Conservation (phyloP, 2,888 invertebrate species). For the Galerucella nymphaeae region DNA sequence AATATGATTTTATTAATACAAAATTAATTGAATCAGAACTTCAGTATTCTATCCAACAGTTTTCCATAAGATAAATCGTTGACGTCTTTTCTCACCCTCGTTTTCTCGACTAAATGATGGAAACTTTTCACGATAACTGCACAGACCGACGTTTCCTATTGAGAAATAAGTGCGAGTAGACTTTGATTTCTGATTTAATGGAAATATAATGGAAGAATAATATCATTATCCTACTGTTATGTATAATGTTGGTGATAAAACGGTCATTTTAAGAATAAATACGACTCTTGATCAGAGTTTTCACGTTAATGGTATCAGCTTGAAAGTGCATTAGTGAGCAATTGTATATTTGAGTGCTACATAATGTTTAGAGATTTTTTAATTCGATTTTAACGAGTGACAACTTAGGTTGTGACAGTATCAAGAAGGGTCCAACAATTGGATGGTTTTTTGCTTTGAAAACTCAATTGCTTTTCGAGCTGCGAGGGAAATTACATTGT, state of each 20-base stretch:
- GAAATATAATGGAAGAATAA: constrained; percentile 45
- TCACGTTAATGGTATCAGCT: constrained; percentile 29
- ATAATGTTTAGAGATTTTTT: background rate
- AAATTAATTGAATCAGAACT: background rate
- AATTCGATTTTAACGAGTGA: background rate
- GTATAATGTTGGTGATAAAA: constrained; percentile 40
- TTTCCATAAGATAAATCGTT: constrained; percentile 1
- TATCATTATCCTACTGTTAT: constrained; percentile 40
- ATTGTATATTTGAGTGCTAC: constrained; percentile 3
- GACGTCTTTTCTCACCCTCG: constrained; percentile 7
- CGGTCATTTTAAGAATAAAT: constrained; percentile 29
- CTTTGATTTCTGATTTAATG: constrained; percentile 43
- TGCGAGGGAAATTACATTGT: too few relatives aligned
- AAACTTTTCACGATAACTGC: constrained; percentile 36
- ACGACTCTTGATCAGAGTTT: constrained; percentile 26
- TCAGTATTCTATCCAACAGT: background rate
- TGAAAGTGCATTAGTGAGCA: constrained; percentile 24
- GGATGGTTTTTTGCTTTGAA: too few relatives aligned
- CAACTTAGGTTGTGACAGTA: too few relatives aligned
- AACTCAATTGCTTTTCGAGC: too few relatives aligned
- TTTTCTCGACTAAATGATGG: constrained; percentile 18
- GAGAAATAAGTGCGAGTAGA: constrained; percentile 35
- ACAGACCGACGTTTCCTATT: constrained; percentile 36
- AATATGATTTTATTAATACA: background rate
- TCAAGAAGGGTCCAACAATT: too few relatives aligned